Evolutionary conservation across 2,888 invertebrate species (phyloP).

Genomic region (Leucozona laternaria): DNA sequence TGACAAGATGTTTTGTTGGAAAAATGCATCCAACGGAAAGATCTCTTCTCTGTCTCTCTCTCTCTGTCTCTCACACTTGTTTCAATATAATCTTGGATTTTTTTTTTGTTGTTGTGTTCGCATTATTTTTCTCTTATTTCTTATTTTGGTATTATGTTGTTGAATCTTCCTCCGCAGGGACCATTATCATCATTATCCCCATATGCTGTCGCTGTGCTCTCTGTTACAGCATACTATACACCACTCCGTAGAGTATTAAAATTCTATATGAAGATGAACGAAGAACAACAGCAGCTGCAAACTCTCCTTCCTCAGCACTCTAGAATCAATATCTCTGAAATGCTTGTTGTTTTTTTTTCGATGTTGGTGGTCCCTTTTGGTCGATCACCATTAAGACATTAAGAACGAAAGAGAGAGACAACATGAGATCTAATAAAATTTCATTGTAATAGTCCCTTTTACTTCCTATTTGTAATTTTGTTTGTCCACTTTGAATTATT

Average conservation of each 20-base stretch:
- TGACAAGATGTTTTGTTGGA: conserved; percentile 15
- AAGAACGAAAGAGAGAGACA: conserved; percentile 18
- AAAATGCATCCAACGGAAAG: background rate
- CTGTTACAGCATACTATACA: conserved; percentile 49
- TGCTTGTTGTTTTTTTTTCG: conserved; percentile 19
- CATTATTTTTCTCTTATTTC: conserved; percentile 31
- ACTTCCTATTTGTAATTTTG: conserved; percentile 40
- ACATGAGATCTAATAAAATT: conserved; percentile 45
- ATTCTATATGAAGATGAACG: conserved; percentile 21
- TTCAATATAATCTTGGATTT: conserved; percentile 19
- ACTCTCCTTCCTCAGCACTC: conserved; percentile 41
- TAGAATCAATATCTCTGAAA: conserved; percentile 71
- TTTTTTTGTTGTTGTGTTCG: conserved; percentile 26
- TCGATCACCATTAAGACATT: conserved; percentile 48
- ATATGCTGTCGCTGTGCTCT: conserved; percentile 54
- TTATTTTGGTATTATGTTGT: conserved; percentile 57
- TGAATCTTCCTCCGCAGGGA: conserved; percentile 62
- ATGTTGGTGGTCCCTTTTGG: conserved; percentile 73
- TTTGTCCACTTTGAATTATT: conserved; percentile 10
- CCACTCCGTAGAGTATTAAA: conserved; percentile 39
- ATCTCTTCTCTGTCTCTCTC: conserved; percentile 4
- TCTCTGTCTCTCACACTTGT: conserved; percentile 27
- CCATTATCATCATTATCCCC: conserved; percentile 72
- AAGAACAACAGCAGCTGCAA: conserved; percentile 69
- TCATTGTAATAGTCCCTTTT: conserved; percentile 32